Evolutionary conservation across 2,888 invertebrate genomes (phyloP).

Genomic region (Tillus elongatus): DNA sequence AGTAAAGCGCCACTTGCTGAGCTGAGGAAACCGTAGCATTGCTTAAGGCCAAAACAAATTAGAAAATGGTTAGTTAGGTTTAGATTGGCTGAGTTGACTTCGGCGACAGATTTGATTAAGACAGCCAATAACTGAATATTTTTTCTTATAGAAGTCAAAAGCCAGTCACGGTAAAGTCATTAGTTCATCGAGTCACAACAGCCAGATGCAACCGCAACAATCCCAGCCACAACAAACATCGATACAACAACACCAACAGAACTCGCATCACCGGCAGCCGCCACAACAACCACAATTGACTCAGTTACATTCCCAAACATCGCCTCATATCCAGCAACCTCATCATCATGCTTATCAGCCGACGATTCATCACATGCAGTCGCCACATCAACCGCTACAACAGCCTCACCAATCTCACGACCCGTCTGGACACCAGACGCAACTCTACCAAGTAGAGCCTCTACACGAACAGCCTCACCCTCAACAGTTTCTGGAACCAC

Average conservation of each 20-base stretch:
- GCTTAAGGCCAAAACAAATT: no score
- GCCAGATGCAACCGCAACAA: conserved; percentile 17
- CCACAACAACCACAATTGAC: conserved; percentile 14
- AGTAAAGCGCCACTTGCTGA: no score
- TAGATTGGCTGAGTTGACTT: no score
- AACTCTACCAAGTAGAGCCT: no score
- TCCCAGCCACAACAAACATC: conserved; percentile 24
- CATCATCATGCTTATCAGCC: no score
- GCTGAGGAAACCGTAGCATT: no score
- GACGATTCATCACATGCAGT: background rate
- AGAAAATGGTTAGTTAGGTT: no score
- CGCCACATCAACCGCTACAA: background rate
- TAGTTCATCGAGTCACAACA: conserved; percentile 21
- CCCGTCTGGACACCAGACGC: no score
- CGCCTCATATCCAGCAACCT: no score
- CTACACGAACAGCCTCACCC: conserved; percentile 25
- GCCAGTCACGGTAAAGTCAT: conserved; percentile 25
- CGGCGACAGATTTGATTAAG: no score
- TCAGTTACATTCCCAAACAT: no score
- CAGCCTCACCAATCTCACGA: background rate
- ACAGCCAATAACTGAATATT: no score
- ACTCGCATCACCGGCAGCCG: conserved; percentile 25
- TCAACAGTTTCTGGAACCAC: conserved; percentile 41
- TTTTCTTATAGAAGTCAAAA: conserved; percentile 33
- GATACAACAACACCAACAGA: conserved; percentile 26